These are phyloP conservation scores for Cinara cedri DNA, from an alignment of 2,888 invertebrate species.

Conservation along the genomic window DNA sequence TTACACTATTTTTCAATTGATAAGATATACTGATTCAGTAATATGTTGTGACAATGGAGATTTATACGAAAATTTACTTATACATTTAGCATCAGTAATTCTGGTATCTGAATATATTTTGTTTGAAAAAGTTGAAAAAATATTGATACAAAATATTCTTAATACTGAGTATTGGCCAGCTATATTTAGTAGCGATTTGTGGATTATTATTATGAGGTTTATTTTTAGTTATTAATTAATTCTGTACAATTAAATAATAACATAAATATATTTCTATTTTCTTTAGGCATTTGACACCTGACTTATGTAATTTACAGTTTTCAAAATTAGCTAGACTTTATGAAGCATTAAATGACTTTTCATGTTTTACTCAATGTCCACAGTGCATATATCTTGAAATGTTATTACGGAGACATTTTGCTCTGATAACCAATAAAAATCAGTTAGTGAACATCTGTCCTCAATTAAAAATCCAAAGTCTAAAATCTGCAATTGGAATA, in stretches of 20 bases:
- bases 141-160: slow-evolving; percentile 23
- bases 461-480: slow-evolving; percentile 19
- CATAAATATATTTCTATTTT: neutral
- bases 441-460: slow-evolving; percentile 10
- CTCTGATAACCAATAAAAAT: slow-evolving; percentile 20
- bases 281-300: slow-evolving; percentile 24
- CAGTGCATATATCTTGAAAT: slow-evolving; percentile 31
- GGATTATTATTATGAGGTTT: slow-evolving; percentile 45
- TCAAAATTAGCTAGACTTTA: slow-evolving; percentile 25
- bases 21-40: neutral
- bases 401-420: slow-evolving; percentile 35
- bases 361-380: slow-evolving; percentile 24
- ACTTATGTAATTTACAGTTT: slow-evolving; percentile 16
- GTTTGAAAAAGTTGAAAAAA: slow-evolving; percentile 35
- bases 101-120: slow-evolving; percentile 13
- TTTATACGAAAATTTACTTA: slow-evolving; percentile 21
- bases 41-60: slow-evolving; percentile 18
- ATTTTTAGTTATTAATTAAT: neutral
- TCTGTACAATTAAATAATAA: neutral
- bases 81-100: slow-evolving; percentile 6
- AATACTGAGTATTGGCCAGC: slow-evolving; percentile 40
- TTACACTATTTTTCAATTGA: slow-evolving; percentile 3
- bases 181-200: slow-evolving; percentile 36
- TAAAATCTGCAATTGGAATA: slow-evolving; percentile 42
- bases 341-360: neutral